phyloP scores from a whole-genome alignment of 2,113 vertebrate genomes.

The Barnardius zonarius region DNA sequence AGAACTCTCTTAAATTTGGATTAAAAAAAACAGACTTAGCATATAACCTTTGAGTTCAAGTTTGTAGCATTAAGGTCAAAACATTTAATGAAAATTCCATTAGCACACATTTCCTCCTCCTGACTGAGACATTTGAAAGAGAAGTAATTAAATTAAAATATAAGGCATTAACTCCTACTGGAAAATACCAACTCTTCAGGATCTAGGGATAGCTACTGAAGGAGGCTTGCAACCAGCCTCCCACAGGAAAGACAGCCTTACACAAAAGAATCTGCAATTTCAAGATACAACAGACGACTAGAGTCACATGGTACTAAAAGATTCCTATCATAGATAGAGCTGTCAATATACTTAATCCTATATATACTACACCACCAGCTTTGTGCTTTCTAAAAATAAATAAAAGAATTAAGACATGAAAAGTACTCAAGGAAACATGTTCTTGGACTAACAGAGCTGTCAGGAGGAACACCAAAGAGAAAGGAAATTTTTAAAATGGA shows the following conservation, averaged over 20 bases:
- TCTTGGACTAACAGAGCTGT: background rate
- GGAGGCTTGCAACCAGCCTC: background rate
- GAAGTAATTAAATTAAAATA: background rate
- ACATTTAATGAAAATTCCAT: background rate
- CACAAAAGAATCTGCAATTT: background rate
- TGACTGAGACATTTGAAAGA: background rate
- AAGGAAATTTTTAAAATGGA: background rate
- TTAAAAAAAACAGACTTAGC: background rate
- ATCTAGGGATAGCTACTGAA: background rate
- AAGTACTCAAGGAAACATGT: background rate
- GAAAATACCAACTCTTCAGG: background rate
- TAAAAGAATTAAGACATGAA: background rate
- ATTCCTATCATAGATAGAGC: background rate
- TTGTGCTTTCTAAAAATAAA: background rate
- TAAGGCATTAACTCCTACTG: background rate
- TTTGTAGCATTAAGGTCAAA: background rate
- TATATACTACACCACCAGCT: background rate
- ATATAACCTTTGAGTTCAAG: background rate
- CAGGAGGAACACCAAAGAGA: background rate
- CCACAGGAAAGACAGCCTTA: background rate
- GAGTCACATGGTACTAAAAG: rapidly evolving
- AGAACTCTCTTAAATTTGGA: background rate
- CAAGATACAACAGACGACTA: background rate
- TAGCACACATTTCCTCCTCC: background rate
- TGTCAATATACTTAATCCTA: background rate